Evolutionary conservation across 2,113 vertebrate genomes (phyloP).

Genomic region (Phoxinus phoxinus): DNA sequence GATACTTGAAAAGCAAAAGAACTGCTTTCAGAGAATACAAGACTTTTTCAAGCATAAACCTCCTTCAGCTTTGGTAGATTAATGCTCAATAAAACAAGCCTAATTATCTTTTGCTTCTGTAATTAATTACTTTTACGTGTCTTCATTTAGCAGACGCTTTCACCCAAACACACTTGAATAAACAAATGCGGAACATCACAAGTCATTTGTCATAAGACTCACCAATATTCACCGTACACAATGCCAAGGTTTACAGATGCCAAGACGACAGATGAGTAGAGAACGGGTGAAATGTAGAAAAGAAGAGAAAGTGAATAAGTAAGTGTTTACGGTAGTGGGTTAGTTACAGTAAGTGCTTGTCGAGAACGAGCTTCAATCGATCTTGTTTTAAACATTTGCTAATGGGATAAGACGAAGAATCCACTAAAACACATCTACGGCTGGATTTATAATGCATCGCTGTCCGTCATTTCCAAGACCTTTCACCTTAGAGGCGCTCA

Average conservation of each 20-base stretch:
- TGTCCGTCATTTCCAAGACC: background rate
- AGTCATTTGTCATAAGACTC: background rate
- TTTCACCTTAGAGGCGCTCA: background rate
- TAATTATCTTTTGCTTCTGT: background rate
- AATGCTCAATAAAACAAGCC: background rate
- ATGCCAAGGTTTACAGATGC: background rate
- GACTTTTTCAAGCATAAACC: background rate
- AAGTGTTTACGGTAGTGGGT: background rate
- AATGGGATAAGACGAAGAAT: background rate
- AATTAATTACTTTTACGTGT: background rate
- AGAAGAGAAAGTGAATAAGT: background rate
- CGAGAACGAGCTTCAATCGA: background rate
- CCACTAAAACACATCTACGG: background rate
- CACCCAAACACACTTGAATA: background rate
- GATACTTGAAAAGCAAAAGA: background rate
- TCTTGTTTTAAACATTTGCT: constrained; percentile 14
- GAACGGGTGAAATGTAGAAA: background rate
- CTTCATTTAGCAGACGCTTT: background rate
- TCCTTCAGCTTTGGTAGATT: background rate
- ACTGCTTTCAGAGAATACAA: background rate
- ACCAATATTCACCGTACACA: background rate
- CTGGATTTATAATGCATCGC: background rate
- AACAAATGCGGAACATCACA: background rate
- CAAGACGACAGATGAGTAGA: background rate
- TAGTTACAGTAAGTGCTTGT: background rate